Evolutionary conservation across 2,888 invertebrate species (phyloP).

Genomic region (Drepana falcataria): DNA sequence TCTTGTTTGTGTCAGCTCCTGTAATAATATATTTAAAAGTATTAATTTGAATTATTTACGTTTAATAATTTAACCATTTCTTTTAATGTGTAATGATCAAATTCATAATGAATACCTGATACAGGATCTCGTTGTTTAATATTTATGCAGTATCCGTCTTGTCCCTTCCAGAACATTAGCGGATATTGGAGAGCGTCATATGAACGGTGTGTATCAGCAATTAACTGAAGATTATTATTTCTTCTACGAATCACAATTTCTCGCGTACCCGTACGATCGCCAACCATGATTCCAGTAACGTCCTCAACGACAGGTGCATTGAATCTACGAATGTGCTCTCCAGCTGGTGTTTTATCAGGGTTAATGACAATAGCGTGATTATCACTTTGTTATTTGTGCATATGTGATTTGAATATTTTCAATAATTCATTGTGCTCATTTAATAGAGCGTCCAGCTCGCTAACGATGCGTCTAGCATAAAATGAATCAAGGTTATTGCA

Average conservation of each 20-base stretch:
- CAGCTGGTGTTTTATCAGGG: constrained; percentile 5
- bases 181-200: constrained; percentile 25
- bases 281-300: constrained; percentile 29
- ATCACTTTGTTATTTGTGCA: constrained; percentile 1
- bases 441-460: constrained; percentile 1
- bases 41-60: not conserved
- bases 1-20: constrained; percentile 10
- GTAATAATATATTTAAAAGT: constrained; percentile 6
- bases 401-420: not conserved
- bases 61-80: constrained; percentile 11
- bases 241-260: constrained; percentile 11
- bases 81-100: no score
- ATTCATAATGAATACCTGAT: constrained; percentile 7
- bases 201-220: constrained; percentile 12
- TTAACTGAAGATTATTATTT: constrained; percentile 7
- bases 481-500: constrained; percentile 1
- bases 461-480: constrained; percentile 1
- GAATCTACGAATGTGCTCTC: not conserved
- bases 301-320: constrained; percentile 21
- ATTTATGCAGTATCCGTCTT: constrained; percentile 18
- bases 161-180: constrained; percentile 22
- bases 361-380: not conserved
- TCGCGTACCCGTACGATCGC: constrained; percentile 22
- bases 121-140: constrained; percentile 16
- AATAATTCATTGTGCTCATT: constrained; percentile 3